Evolutionary conservation across 2,888 invertebrate species (phyloP).

Genomic region (Lasioglossum morio): DNA sequence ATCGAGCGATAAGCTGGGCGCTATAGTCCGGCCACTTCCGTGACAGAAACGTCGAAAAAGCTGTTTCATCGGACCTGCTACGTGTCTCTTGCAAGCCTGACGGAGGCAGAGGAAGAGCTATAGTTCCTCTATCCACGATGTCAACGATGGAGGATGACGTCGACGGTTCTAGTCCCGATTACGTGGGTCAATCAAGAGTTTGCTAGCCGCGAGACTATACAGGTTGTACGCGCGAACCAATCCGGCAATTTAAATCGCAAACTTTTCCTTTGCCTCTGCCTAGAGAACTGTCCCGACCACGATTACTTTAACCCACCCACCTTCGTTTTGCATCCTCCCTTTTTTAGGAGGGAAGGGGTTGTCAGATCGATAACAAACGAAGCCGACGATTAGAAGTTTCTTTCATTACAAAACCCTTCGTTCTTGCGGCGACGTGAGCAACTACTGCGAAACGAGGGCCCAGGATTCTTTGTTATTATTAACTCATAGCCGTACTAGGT

Average conservation of each 20-base stretch:
- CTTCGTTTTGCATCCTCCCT: neutral
- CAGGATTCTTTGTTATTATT: conserved; percentile 74
- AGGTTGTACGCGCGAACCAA: conserved; percentile 48
- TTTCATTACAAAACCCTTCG: conserved; percentile 65
- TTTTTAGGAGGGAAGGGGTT: neutral
- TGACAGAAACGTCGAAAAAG: conserved; percentile 35
- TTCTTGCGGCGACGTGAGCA: conserved; percentile 46
- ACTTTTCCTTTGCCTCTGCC: conserved; percentile 59
- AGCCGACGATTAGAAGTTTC: conserved; percentile 69
- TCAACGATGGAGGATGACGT: conserved; percentile 48
- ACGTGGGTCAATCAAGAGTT: conserved; percentile 29
- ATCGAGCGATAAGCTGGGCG: conserved; percentile 16
- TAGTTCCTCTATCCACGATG: conserved; percentile 10
- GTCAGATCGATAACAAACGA: conserved; percentile 63
- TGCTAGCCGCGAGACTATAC: conserved; percentile 6
- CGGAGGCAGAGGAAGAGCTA: neutral
- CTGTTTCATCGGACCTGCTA: conserved; percentile 12
- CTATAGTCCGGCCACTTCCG: conserved; percentile 27
- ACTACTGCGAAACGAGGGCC: conserved; percentile 64
- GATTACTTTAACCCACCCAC: conserved; percentile 22
- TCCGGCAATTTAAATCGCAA: conserved; percentile 70
- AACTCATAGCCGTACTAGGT: conserved; percentile 66
- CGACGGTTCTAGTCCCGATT: conserved; percentile 43
- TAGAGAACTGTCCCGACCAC: conserved; percentile 56
- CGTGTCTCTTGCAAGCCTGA: conserved; percentile 25